Evolutionary conservation across 2,888 invertebrate genomes (phyloP).

Genomic region (Hedya salicella): DNA sequence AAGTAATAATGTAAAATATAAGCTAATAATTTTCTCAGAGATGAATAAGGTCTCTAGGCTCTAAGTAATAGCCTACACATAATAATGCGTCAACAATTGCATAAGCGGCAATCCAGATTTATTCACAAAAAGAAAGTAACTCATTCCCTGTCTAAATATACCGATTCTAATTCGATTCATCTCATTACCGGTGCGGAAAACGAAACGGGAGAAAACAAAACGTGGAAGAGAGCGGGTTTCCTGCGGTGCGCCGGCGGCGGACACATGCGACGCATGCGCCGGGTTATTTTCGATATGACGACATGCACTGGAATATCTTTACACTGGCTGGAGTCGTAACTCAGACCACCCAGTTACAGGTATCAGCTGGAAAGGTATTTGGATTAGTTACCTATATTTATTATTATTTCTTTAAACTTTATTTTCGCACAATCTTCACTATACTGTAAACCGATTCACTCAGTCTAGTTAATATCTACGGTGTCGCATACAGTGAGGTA

Average conservation of each 20-base stretch:
- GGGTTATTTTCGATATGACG: conserved; percentile 61
- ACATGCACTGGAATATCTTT: conserved; percentile 55
- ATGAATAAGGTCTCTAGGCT: too few species aligned
- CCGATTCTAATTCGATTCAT: conserved; percentile 18
- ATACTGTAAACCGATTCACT: too few species aligned
- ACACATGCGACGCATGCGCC: conserved; percentile 46
- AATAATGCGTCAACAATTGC: neutral
- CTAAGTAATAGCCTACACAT: neutral
- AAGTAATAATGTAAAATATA: too few species aligned
- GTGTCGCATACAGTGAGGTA: too few species aligned
- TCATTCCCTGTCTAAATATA: conserved; percentile 7
- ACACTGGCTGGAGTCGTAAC: conserved; percentile 15
- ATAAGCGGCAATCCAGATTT: conserved; percentile 3
- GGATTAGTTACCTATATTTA: too few species aligned
- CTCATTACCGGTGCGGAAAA: conserved; percentile 27
- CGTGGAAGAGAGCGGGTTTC: conserved; percentile 60
- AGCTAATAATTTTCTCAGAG: too few species aligned
- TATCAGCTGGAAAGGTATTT: neutral
- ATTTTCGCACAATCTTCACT: too few species aligned
- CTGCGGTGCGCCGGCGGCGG: conserved; percentile 51
- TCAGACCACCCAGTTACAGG: conserved; percentile 29
- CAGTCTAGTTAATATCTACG: too few species aligned
- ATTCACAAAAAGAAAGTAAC: conserved; percentile 1
- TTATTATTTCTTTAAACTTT: too few species aligned
- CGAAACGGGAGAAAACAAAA: conserved; percentile 53